Conservation (phyloP, 2,113 vertebrate species). For the Neofelis nebulosa region DNA sequence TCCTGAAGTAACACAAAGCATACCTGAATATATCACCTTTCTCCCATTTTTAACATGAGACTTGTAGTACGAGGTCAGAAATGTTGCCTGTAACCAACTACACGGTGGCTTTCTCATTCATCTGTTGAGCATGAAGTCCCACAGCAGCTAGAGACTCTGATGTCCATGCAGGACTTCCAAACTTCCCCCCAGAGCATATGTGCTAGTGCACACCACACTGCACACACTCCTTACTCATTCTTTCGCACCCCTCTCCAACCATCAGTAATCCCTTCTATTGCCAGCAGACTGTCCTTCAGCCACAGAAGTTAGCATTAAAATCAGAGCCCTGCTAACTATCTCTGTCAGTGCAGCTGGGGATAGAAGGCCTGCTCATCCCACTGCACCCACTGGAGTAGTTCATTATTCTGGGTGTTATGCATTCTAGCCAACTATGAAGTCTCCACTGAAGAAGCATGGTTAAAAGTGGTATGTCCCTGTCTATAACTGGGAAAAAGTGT, state of each 20-base stretch:
- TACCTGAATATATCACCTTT: slow-evolving; percentile 28
- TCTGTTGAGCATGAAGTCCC: neutral
- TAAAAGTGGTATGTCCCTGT: neutral
- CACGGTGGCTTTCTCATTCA: neutral
- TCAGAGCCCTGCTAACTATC: neutral
- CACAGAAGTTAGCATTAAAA: slow-evolving; percentile 2
- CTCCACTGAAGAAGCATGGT: neutral
- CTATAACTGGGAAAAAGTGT: neutral
- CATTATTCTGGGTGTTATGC: neutral
- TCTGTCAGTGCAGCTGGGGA: neutral
- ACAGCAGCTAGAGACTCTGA: neutral
- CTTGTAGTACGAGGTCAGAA: neutral
- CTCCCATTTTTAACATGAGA: slow-evolving; percentile 38
- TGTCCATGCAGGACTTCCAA: slow-evolving; percentile 3
- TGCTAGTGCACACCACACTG: neutral
- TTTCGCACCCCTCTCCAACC: neutral
- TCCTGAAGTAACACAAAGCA: neutral
- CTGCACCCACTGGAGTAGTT: neutral
- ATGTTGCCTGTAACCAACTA: neutral
- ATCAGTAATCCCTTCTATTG: neutral
- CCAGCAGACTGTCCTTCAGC: neutral
- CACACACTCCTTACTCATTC: neutral
- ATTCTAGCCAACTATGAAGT: neutral
- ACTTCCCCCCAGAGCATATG: neutral
- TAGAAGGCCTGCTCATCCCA: neutral